Conservation (phyloP, 2,888 invertebrate genomes). For the Perizoma flavofasciatum region DNA sequence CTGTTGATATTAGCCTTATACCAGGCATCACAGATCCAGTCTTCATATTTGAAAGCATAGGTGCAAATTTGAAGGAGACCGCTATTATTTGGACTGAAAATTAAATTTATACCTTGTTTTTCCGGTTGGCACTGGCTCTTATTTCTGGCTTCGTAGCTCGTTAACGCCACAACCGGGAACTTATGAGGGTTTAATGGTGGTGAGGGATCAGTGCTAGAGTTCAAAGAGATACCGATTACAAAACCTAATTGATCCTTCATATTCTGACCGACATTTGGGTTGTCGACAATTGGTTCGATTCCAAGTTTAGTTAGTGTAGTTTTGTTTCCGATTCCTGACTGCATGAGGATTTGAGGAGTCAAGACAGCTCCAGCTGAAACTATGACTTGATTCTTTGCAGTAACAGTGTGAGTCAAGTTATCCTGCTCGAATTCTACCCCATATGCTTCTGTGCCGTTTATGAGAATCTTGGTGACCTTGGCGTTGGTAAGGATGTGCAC, state of each 20-base stretch:
- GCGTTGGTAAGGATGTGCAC: constrained; percentile 43
- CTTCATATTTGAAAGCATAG: constrained; percentile 40
- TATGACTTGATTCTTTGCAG: constrained; percentile 49
- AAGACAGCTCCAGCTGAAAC: constrained; percentile 52
- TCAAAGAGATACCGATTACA: constrained; percentile 1
- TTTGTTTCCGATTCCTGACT: constrained; percentile 55
- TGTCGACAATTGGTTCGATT: constrained; percentile 39
- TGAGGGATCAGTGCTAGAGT: constrained; percentile 1
- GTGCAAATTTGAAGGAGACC: constrained; percentile 43
- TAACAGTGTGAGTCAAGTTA: constrained; percentile 33
- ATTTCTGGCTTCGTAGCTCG: background rate
- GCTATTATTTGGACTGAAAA: constrained; percentile 35
- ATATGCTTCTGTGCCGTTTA: constrained; percentile 47
- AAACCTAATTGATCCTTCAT: constrained; percentile 33
- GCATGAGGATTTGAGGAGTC: constrained; percentile 51
- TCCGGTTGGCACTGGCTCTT: constrained; percentile 36
- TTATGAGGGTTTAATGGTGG: constrained; percentile 3
- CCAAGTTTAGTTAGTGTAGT: constrained; percentile 39
- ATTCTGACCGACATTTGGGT: constrained; percentile 29
- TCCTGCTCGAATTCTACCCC: constrained; percentile 43
- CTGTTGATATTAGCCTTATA: constrained; percentile 26
- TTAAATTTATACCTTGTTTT: constrained; percentile 42
- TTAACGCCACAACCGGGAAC: background rate
- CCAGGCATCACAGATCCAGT: constrained; percentile 44
- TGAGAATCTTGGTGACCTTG: constrained; percentile 43